Percentiles rank a stretch among this genome's conserved stretches.
These are phyloP conservation scores for Epizoanthus scotinus DNA, from an alignment of 92 coral and sea anemone species.

Conservation along the genomic window DNA sequence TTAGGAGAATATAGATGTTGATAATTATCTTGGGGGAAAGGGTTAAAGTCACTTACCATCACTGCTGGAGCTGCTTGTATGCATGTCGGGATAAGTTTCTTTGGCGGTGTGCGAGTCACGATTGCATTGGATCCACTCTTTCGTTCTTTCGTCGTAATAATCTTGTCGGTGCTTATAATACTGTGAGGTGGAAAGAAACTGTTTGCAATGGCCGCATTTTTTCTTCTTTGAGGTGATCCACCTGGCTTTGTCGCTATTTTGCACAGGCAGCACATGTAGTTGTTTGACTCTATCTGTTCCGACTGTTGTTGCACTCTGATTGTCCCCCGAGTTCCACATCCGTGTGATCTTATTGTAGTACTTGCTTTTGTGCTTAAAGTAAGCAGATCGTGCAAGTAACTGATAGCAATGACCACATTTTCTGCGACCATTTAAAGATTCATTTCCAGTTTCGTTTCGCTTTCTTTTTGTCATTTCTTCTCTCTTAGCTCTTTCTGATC, in stretches of 20 bases:
- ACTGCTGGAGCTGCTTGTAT: background rate
- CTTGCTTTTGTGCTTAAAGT: constrained; percentile 6
- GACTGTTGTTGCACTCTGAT: background rate
- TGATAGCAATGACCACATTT: constrained; percentile 10
- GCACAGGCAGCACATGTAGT: background rate
- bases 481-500: too few relatives aligned
- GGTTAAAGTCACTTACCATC: background rate
- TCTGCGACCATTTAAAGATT: background rate
- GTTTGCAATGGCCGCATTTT: constrained; percentile 34
- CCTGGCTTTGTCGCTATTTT: background rate
- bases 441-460: constrained; percentile 9
- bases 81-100: background rate
- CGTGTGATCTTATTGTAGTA: background rate
- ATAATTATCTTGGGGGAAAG: too few relatives aligned
- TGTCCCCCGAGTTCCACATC: background rate
- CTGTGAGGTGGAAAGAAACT: constrained; percentile 18
- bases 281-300: too few relatives aligned
- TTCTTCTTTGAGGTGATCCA: background rate
- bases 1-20: too few relatives aligned
- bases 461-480: constrained; percentile 15
- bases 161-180: constrained; percentile 8
- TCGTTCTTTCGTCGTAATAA: background rate
- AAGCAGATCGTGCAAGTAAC: background rate
- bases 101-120: constrained; percentile 1
- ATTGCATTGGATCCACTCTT: background rate